These are phyloP conservation scores for Orthosia gracilis DNA, from an alignment of 2,888 invertebrate species.

Conservation along the genomic window DNA sequence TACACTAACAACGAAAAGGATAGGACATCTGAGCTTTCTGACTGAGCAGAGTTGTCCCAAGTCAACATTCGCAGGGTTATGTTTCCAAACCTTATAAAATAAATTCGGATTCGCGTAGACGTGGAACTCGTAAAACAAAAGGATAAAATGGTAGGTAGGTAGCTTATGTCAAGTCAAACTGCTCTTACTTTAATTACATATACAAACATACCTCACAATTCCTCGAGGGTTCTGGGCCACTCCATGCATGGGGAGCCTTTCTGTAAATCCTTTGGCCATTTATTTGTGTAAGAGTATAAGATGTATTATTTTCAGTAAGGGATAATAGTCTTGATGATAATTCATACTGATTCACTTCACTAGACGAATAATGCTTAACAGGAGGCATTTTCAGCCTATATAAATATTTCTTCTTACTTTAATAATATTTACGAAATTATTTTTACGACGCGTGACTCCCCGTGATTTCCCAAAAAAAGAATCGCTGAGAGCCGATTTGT, in stretches of 20 bases:
- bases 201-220: conserved; percentile 91
- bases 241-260: conserved; percentile 90
- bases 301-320: conserved; percentile 88
- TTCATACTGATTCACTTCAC: conserved; percentile 90
- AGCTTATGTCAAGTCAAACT: background rate
- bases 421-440: conserved; percentile 83
- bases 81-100: background rate
- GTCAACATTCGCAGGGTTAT: background rate
- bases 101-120: background rate
- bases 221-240: conserved; percentile 90
- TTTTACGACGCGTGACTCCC: conserved; percentile 69
- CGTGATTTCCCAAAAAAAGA: conserved; percentile 81
- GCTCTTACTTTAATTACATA: conserved; percentile 25
- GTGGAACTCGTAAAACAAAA: background rate
- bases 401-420: conserved; percentile 83
- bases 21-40: background rate
- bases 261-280: conserved; percentile 94
- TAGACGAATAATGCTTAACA: conserved; percentile 88
- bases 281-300: conserved; percentile 91
- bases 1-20: conserved; percentile 3
- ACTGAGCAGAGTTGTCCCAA: background rate
- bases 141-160: background rate
- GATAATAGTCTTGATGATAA: conserved; percentile 89
- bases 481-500: conserved; percentile 63
- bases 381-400: conserved; percentile 86